Base-by-base conservation (phyloP, 2,888 invertebrate species). In the Synanthedon vespiformis region DNA sequence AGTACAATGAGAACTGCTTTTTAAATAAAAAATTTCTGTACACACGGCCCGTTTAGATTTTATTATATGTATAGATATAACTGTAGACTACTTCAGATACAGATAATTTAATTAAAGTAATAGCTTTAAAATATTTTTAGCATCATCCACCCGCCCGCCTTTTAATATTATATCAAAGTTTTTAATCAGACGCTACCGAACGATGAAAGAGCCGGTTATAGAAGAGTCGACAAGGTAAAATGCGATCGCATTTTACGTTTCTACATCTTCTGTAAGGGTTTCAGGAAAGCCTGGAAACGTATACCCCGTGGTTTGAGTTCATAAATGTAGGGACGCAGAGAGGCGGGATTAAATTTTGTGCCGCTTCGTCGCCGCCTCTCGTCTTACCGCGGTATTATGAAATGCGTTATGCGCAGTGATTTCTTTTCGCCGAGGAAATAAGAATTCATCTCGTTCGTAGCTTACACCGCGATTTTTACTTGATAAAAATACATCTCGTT, bases 331-430 rank as follows among this genome's bases (percentile, higher is more conserved):
- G 27, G 48, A 51, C 48, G 47, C 40, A 12, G 16, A n/a, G 53
- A 58, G 53, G 53, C 55, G 50, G 61, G 63, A 69, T 74, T 67
- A 64, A 66, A 68, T 66, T 67, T 65, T 65, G 62, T 63, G 60
- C 56, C 58, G 59, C 62, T 62, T 60, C 63, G 58, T 56, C 59
- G 55, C 56, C 61, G 51, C 52, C 55, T 54, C 57, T 55, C 59
- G 51, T 53, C 54, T 58, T 58, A 58, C 60, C 61, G 60, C 53
- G 34, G 57, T 60, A 61, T 65, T 67, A 70, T 65, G 60, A 64
- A 65, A 68, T 66, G 60, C 57, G 58, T 62, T 63, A 61, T 61
- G 60, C 62, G 61, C 60, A 52, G 56, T 63, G 68, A 69, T 70
- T 72, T 62, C 58, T 63, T 65, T 63, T 56, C 56, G 48, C 55